Conservation (phyloP, 2,113 vertebrate species). For the Zosterops pallidus region DNA sequence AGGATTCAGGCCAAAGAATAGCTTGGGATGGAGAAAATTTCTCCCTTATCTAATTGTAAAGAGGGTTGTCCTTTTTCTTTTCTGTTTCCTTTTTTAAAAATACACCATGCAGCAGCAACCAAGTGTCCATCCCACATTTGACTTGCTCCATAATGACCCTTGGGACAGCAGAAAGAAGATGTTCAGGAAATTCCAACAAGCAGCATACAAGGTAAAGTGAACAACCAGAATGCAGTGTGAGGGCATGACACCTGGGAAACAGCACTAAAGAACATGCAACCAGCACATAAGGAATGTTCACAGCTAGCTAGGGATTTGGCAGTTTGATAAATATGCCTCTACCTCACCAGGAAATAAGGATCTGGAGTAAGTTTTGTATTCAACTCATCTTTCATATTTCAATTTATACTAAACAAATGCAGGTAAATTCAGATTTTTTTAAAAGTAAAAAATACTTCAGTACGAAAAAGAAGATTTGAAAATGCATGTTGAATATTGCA, state of each 20-base stretch:
- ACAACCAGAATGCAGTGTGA: neutral
- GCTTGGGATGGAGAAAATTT: neutral
- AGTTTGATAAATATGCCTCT: neutral
- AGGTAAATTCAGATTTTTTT: neutral
- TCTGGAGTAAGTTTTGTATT: neutral
- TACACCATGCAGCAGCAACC: neutral
- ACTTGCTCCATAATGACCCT: slow-evolving; percentile 71
- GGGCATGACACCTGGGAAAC: neutral
- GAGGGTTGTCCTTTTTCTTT: neutral
- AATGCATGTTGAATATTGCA: neutral
- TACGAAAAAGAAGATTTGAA: neutral
- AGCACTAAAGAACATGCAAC: neutral
- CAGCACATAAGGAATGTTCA: neutral
- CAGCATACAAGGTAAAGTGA: slow-evolving; percentile 82
- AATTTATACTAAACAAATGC: neutral
- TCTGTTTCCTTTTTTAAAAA: neutral
- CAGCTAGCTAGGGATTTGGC: neutral
- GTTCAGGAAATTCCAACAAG: slow-evolving; percentile 84
- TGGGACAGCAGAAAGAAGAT: slow-evolving; percentile 75
- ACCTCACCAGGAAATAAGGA: neutral
- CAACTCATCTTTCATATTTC: neutral
- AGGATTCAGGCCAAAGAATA: neutral
- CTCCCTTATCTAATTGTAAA: neutral
- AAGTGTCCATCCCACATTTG: slow-evolving; percentile 75
- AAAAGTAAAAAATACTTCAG: neutral